Percentiles rank a stretch among this genome's conserved stretches.
phyloP scores from a whole-genome alignment of 2,113 vertebrate genomes.

The Psilopogon haemacephalus region DNA sequence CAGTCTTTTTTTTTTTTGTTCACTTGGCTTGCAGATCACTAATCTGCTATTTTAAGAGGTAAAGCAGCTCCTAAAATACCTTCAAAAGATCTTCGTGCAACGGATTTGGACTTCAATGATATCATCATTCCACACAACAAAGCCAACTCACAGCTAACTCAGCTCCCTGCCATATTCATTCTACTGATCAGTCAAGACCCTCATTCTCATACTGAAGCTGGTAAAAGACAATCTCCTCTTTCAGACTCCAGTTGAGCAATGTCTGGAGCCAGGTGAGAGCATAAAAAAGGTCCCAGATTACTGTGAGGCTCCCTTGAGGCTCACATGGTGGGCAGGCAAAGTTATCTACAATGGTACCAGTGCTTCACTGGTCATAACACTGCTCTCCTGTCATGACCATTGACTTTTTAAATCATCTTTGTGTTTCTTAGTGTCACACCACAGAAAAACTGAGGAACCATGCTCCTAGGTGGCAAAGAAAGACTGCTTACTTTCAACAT shows the following conservation, averaged over 20 bases:
- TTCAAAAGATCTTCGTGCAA: not conserved
- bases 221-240: not conserved
- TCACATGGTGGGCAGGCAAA: accelerated
- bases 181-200: not conserved
- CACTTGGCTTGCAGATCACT: not conserved
- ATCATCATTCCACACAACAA: not conserved
- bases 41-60: not conserved
- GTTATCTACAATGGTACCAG: not conserved
- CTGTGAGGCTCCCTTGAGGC: not conserved
- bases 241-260: not conserved
- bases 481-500: not conserved
- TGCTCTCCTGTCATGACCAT: too few relatives aligned
- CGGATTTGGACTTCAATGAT: not conserved
- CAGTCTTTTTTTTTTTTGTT: not conserved
- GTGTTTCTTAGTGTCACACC: not conserved
- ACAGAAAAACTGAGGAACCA: not conserved
- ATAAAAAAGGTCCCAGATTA: not conserved
- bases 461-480: accelerated
- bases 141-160: not conserved
- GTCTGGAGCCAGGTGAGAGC: not conserved
- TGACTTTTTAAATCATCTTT: not conserved
- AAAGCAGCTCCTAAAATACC: not conserved
- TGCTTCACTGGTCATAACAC: accelerated
- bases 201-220: not conserved
- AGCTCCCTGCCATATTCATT: not conserved